phyloP scores from a whole-genome alignment of 1,140 invertebrate species.

The Lepidurus apus region DNA sequence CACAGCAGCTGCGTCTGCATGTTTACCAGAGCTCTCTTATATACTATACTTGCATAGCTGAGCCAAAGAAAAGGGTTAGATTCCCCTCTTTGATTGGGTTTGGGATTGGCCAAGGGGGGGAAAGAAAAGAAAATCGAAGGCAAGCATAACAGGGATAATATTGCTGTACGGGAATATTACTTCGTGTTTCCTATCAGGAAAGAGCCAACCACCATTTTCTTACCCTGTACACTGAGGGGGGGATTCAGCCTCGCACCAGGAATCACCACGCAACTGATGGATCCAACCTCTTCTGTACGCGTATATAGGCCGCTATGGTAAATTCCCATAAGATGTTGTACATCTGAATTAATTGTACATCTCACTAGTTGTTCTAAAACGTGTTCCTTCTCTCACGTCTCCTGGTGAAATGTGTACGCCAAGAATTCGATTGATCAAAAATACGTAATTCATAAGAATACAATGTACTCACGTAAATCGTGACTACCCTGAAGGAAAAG shows the following conservation, averaged over 20 bases:
- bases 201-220: not conserved
- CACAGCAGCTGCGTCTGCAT: constrained; percentile 12
- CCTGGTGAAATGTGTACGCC: not conserved
- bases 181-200: not conserved
- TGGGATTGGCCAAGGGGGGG: constrained; percentile 2
- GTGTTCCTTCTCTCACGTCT: not conserved
- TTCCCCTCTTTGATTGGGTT: constrained; percentile 20
- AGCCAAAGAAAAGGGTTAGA: constrained; percentile 14
- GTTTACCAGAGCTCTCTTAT: not conserved
- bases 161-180: constrained; percentile 2
- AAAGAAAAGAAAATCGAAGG: not conserved
- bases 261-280: constrained; percentile 8
- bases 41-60: not conserved
- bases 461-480: no score
- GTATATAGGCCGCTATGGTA: no score
- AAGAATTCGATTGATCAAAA: not conserved
- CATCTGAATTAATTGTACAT: no score
- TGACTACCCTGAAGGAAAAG: no score
- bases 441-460: not conserved
- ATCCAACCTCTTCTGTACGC: not conserved
- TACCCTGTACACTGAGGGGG: not conserved
- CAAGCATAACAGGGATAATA: not conserved
- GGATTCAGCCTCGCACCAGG: constrained; percentile 13
- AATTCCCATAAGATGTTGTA: no score
- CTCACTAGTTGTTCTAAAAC: not conserved